These are phyloP conservation scores for Oxyruncus cristatus DNA, from an alignment of 2,113 vertebrate species.

Conservation along the genomic window DNA sequence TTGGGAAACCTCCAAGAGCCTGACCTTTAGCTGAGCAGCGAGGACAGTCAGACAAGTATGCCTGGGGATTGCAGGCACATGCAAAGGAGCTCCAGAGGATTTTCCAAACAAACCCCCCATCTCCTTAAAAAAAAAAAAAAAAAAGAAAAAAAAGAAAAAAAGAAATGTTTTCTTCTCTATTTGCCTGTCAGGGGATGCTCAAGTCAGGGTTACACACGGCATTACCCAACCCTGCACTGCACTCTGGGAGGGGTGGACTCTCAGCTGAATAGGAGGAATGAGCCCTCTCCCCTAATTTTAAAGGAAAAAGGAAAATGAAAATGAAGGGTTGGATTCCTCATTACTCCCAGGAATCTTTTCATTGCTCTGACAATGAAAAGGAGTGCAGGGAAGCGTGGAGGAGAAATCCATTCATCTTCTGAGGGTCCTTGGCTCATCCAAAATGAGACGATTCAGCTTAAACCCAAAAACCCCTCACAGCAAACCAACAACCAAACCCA, in stretches of 20 bases:
- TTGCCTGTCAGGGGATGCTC: conserved; percentile 4
- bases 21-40: conserved; percentile 50
- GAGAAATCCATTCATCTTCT: conserved; percentile 11
- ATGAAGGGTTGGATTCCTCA: background rate
- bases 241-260: background rate
- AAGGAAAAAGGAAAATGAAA: background rate
- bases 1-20: conserved; percentile 43
- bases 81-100: conserved; percentile 11
- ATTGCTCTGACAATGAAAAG: background rate
- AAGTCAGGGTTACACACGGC: background rate
- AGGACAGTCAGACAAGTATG: conserved; percentile 10
- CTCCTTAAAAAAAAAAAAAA: background rate
- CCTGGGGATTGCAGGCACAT: background rate
- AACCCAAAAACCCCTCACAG: background rate
- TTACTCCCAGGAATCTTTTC: background rate
- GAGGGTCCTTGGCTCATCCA: background rate
- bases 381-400: background rate
- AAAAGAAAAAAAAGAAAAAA: background rate
- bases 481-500: background rate
- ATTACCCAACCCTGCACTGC: conserved; percentile 13
- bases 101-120: conserved; percentile 11
- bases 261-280: background rate
- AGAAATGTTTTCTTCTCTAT: background rate
- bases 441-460: background rate
- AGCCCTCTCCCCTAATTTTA: background rate